These are phyloP conservation scores for Passerina amoena DNA, from an alignment of 2,113 vertebrate species.

Conservation along the genomic window DNA sequence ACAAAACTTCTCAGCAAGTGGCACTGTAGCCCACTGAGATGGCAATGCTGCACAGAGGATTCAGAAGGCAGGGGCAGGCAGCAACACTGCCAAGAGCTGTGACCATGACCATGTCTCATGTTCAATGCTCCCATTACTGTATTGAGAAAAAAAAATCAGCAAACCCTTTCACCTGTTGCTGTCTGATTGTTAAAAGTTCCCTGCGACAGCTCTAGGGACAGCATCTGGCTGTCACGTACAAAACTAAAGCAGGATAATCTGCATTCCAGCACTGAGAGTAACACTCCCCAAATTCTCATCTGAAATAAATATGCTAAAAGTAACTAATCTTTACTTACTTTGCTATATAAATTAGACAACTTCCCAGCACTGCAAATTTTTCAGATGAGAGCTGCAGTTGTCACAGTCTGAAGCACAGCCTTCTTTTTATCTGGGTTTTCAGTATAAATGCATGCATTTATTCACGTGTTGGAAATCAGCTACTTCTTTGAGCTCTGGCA, in stretches of 20 bases:
- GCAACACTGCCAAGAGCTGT: not conserved
- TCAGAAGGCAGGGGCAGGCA: not conserved
- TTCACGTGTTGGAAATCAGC: not conserved
- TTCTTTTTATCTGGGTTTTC: slow-evolving; percentile 10
- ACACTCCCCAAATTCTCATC: not conserved
- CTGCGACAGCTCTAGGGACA: fast-evolving
- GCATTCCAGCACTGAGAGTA: not conserved
- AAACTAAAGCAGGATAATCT: slow-evolving; percentile 11
- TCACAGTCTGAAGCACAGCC: not conserved
- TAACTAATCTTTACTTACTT: slow-evolving; percentile 16
- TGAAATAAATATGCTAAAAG: not conserved
- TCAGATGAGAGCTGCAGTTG: not conserved
- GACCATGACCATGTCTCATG: not conserved
- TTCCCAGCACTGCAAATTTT: slow-evolving; percentile 1
- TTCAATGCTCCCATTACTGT: not conserved
- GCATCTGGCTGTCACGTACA: not conserved
- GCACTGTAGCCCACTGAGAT: not conserved
- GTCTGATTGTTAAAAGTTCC: not conserved
- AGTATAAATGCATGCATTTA: slow-evolving; percentile 9
- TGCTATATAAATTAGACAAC: not conserved
- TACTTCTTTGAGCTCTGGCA: not conserved
- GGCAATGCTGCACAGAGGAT: not conserved
- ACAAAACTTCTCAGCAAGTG: not conserved
- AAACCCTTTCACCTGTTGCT: not conserved
- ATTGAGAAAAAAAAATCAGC: not conserved